Evolutionary conservation across 2,888 invertebrate genomes (phyloP), one percentile per base, ranked within the genome.

Genomic region (Nineta flava): DNA sequence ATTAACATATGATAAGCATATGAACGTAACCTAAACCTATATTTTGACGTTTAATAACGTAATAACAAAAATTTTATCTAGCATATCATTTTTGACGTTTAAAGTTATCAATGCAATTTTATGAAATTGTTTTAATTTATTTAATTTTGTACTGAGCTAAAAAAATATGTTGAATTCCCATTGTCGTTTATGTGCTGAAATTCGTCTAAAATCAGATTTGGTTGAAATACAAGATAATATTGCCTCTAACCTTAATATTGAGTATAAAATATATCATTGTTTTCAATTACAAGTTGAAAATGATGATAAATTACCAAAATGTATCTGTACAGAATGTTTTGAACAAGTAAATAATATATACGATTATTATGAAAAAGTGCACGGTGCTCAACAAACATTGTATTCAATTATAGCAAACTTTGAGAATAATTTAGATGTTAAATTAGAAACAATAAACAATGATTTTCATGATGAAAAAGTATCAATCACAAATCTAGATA

Each of bases 131-230:
- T n/a, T n/a, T n/a, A n/a, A n/a, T n/a, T n/a, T n/a, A n/a, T n/a
- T n/a, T n/a, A n/a, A n/a, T n/a, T n/a, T n/a, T n/a, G n/a, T n/a
- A n/a, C n/a, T n/a, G n/a, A n/a, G n/a, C n/a, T n/a, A n/a, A n/a
- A n/a, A n/a, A n/a, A 26, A 26, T 1, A 26, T 26, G 26, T 6
- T 26, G 7, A 26, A 38, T 38, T 51, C 50, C 38, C 50, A 51
- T 47, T 69, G 69, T 52, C 64, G 68, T 43, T 59, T 69, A 47
- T 69, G 69, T 57, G 68, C 66, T 34, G 63, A 65, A 56, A 55
- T 51, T 41, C 55, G 52, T 51, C 54, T 57, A 41, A 58, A 55
- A 47, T 53, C 57, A 31, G 59, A 62, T 52, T 57, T 64, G 51
- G 53, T 65, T 51, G 56, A 59, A 46, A 58, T 62, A 43, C 53